Base-by-base conservation (phyloP, 2,113 vertebrate genomes). In the Coturnix japonica region DNA sequence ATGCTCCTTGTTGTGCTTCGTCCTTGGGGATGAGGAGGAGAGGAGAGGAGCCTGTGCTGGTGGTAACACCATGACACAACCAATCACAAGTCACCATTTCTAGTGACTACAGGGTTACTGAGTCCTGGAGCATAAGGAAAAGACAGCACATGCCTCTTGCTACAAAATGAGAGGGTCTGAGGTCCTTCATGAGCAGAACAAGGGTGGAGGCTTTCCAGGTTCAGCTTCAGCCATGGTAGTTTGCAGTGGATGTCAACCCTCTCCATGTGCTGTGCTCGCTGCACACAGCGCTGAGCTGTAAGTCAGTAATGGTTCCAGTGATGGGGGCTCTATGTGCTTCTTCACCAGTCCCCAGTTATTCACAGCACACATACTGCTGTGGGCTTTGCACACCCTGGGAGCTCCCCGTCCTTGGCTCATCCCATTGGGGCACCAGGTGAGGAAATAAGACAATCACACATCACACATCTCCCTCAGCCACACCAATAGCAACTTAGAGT, bases 11-110 rank as follows among this genome's bases (percentile, higher is more conserved):
- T 31, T 79, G 21, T 57, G 67, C 33, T 26, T 35, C n/a, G 54
- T 35, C 44, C 20, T n/a, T 37, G 3, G 12, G 8, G 31, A 6
- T 30, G 66, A 80, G 33, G 25, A 61, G 11, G 54, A 54, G n/a
- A 11, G 41, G 20, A 82, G 67, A 46, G 30, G 41, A 87, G n/a
- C 44, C 47, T 4, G 11, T 23, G 4, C 13, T 26, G 17, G 9
- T 26, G 15, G 20, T 51, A 43, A 33, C 1, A 2, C 56, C 0
- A 0, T 16, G 35, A 61, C 47, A 75, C 28, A 59, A 10, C 7
- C n/a, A 25, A 18, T 44, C 46, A 23, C 14, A 44, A 33, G 30
- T 49, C 47, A n/a, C 21, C 37, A 1, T 6, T 71, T 51, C 37
- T 33, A n/a, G 33, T 22, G 31, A 15, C 41, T 35, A 33, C 64